Evolutionary conservation across 2,113 vertebrate genomes (phyloP), one percentile per base, ranked within the genome.

Genomic region (Setophaga petechia): DNA sequence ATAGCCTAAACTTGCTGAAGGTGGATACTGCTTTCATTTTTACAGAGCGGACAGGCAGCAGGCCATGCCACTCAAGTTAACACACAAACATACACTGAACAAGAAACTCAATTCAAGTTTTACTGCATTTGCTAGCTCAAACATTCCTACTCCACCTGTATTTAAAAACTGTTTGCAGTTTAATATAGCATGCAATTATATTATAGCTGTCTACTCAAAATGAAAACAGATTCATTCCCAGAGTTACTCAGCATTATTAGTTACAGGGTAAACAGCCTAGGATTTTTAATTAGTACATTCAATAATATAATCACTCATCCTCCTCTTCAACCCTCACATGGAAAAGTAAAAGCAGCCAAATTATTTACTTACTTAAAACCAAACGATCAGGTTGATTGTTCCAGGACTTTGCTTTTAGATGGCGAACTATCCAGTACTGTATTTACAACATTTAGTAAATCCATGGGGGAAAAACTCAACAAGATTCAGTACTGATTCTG

Each of bases 131-230:
- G 17, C 39, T 81, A n/a, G 33, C 71, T 66, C 21, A 85, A 73
- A 91, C 89, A 84, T 83, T 78, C 52, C 19, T 66, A 84, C 63
- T 41, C 54, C n/a, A 52, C n/a, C 54, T 83, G 31, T 44, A 90
- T 55, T 80, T 79, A 83, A 92, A 59, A 51, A 91, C 23, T 44
- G 47, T 46, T 77, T 85, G 65, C 25, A 52, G 23, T 87, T 68
- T 77, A 81, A 78, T 71, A 71, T 4, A 82, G 31, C 27, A 68
- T 4, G 9, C 44, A 91, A 44, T 66, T 47, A 43, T 37, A 43
- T n/a, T 41, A 37, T 0, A 87, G 23, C 21, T 51, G 43, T 63
- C 68, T 65, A n/a, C 13, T 46, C 11, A 52, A 84, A 75, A 10
- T 47, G 82, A 89, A 94, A 91, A 31, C 13, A 81, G 80, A 77